Conservation (phyloP, 2,888 invertebrate species). For the Stenotaenia linearis region DNA sequence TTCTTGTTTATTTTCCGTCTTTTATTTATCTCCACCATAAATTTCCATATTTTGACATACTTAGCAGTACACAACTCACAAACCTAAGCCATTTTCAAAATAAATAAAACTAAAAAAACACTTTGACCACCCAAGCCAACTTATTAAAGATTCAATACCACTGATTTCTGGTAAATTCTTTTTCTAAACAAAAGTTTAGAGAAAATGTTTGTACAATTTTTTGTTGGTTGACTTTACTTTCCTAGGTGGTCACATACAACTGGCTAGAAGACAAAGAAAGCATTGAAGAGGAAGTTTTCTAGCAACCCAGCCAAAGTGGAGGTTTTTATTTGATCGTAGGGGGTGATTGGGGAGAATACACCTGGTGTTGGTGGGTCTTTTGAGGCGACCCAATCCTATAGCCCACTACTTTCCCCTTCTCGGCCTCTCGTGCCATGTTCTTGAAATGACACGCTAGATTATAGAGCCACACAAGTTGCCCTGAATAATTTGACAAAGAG, state of each 20-base stretch:
- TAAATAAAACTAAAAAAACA: too few species aligned
- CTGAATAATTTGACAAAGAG: slow-evolving; percentile 11
- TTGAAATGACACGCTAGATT: slow-evolving; percentile 19
- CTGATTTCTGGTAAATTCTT: too few species aligned
- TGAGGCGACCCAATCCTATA: neutral
- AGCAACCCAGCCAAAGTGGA: neutral
- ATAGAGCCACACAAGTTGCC: slow-evolving; percentile 7
- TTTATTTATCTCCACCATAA: too few species aligned
- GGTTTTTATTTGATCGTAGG: neutral
- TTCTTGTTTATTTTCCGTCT: too few species aligned
- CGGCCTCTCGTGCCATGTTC: slow-evolving; percentile 12
- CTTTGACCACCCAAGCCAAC: too few species aligned
- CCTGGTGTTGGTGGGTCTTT: slow-evolving; percentile 15
- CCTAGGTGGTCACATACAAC: neutral
- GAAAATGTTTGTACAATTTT: neutral
- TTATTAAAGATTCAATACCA: too few species aligned
- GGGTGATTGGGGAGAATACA: slow-evolving; percentile 11
- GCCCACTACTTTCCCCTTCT: neutral
- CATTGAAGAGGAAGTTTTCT: neutral
- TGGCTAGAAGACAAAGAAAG: neutral
- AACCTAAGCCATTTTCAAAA: too few species aligned
- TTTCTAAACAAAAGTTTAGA: too few species aligned
- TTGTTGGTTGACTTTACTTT: neutral
- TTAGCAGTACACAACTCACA: too few species aligned
- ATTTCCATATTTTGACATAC: too few species aligned